Conservation (phyloP, 64 coral and sea anemone species). For the Stichodactyla helianthus region DNA sequence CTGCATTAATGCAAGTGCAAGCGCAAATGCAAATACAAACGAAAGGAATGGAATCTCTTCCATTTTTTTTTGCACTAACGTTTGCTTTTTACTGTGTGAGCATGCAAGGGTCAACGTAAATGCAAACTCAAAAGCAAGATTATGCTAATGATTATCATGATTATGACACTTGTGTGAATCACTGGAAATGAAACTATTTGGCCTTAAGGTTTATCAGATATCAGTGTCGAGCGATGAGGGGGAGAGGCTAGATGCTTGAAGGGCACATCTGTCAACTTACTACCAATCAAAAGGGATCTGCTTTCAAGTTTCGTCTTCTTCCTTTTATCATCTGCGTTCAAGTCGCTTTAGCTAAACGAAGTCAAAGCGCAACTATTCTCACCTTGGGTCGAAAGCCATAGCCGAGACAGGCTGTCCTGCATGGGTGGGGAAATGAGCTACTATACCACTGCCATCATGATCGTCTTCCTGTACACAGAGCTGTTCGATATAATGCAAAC, state of each 20-base stretch:
- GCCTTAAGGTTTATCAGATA: not conserved
- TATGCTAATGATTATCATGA: too few relatives aligned
- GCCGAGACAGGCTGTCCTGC: slow-evolving; percentile 78
- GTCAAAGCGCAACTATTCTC: not conserved
- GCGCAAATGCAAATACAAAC: too few relatives aligned
- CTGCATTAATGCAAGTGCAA: too few relatives aligned
- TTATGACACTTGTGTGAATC: not conserved
- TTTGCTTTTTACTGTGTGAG: too few relatives aligned
- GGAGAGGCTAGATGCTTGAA: too few relatives aligned
- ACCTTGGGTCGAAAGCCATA: slow-evolving; percentile 93
- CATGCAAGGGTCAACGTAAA: too few relatives aligned
- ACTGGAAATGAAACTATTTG: not conserved
- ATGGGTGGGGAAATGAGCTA: slow-evolving; percentile 90
- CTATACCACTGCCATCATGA: slow-evolving; percentile 72
- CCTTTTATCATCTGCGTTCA: not conserved
- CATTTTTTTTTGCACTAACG: too few relatives aligned
- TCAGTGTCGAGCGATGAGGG: not conserved
- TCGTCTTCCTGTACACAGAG: slow-evolving; percentile 94
- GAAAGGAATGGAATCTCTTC: too few relatives aligned
- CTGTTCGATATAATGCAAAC: slow-evolving; percentile 16
- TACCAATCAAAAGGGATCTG: too few relatives aligned
- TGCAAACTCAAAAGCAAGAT: too few relatives aligned
- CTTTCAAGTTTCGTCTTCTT: too few relatives aligned
- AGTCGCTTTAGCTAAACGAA: not conserved
- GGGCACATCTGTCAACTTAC: too few relatives aligned